Evolutionary conservation across 2,888 invertebrate species (phyloP).

Genomic region (Candidula unifasciata): DNA sequence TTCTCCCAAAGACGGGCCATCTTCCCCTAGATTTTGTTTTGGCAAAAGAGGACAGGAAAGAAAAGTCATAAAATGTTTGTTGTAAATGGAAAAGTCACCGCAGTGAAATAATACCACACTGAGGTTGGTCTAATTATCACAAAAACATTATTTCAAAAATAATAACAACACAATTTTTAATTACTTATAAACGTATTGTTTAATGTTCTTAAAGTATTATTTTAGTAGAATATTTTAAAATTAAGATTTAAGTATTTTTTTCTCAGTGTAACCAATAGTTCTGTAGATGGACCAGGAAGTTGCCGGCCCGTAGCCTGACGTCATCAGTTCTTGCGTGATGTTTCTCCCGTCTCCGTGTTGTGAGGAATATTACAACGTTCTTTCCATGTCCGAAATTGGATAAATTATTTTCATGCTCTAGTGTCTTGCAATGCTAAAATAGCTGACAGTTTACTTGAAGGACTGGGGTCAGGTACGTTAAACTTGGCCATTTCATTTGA

Average conservation of each 20-base stretch:
- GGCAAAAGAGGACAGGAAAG: too few species aligned
- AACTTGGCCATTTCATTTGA: too few species aligned
- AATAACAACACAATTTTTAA: not conserved
- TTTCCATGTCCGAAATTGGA: constrained; percentile 14
- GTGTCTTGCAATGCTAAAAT: constrained; percentile 3
- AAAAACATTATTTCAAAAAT: too few species aligned
- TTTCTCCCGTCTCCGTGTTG: constrained; percentile 10
- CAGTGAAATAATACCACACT: too few species aligned
- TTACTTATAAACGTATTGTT: not conserved
- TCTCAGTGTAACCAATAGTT: constrained; percentile 15
- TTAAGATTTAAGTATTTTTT: not conserved
- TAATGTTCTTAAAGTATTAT: not conserved
- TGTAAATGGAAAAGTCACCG: too few species aligned
- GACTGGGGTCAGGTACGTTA: constrained; percentile 29
- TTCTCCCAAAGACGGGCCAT: too few species aligned
- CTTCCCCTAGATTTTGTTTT: too few species aligned
- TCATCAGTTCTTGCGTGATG: constrained; percentile 35
- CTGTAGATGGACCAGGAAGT: not conserved
- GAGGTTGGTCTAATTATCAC: too few species aligned
- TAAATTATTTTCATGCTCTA: not conserved
- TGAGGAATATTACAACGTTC: not conserved
- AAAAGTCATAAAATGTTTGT: too few species aligned
- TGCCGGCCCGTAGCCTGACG: constrained; percentile 23
- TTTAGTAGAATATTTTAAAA: not conserved
- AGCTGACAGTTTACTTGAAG: not conserved